phyloP scores from a whole-genome alignment of 2,888 invertebrate species.

The Podabrus alpinus region DNA sequence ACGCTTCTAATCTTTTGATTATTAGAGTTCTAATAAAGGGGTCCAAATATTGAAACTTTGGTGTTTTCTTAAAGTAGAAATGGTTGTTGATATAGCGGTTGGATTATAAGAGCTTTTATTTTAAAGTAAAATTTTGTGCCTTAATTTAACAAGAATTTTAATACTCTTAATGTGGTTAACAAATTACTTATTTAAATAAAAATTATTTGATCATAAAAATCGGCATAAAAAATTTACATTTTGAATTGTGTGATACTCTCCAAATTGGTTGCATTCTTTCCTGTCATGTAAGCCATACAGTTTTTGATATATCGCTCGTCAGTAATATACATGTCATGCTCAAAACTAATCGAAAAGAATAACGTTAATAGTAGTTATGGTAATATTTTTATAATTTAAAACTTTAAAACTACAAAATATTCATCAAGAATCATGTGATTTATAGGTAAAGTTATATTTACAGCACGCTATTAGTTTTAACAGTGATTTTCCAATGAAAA shows the following conservation, averaged over 20 bases:
- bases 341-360: background rate
- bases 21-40: background rate
- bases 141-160: background rate
- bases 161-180: background rate
- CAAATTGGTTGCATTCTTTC: background rate
- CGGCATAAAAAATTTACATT: background rate
- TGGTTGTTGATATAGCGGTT: background rate
- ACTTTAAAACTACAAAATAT: background rate
- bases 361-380: background rate
- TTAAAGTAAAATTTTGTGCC: background rate
- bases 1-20: background rate
- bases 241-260: background rate
- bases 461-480: background rate
- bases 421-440: background rate
- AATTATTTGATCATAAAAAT: background rate
- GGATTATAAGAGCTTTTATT: background rate
- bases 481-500: background rate
- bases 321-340: background rate
- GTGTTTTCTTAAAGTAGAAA: background rate
- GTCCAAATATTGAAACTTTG: background rate
- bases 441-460: background rate
- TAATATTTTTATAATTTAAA: background rate
- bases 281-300: conserved; percentile 3
- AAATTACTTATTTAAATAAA: background rate
- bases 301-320: conserved; percentile 2